These are phyloP conservation scores for Drosophila stalkeri DNA, from an alignment of 2,888 invertebrate species.

Conservation along the genomic window DNA sequence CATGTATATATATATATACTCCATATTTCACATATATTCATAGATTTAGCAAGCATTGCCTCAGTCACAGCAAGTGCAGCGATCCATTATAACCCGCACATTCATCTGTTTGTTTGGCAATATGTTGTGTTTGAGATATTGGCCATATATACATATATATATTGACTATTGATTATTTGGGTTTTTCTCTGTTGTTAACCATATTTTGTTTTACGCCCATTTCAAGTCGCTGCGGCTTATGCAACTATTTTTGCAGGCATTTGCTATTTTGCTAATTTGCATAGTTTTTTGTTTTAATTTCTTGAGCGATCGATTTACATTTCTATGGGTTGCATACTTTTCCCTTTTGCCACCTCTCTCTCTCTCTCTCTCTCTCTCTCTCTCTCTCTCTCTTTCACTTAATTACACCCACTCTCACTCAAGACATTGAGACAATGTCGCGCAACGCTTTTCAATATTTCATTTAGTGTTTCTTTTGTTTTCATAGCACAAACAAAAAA, in stretches of 20 bases:
- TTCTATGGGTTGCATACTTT: constrained; percentile 53
- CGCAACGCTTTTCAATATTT: constrained; percentile 5
- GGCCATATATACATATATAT: no score
- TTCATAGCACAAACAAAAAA: constrained; percentile 24
- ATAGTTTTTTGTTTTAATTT: constrained; percentile 73
- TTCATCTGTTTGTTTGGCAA: constrained; percentile 36
- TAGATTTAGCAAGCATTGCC: constrained; percentile 1
- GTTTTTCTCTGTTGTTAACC: constrained; percentile 22
- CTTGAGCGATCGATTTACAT: constrained; percentile 70
- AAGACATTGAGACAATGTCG: constrained; percentile 25
- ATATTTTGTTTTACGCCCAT: constrained; percentile 46
- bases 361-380: neutral
- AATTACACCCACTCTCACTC: neutral
- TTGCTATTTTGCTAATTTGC: constrained; percentile 64
- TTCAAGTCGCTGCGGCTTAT: constrained; percentile 37
- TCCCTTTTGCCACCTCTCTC: neutral
- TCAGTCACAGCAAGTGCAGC: constrained; percentile 10
- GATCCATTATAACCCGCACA: constrained; percentile 6
- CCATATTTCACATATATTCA: constrained; percentile 6
- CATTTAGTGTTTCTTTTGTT: constrained; percentile 23
- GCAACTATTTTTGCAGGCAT: constrained; percentile 51
- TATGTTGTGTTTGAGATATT: constrained; percentile 16
- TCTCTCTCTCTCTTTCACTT: neutral
- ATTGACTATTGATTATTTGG: constrained; percentile 29
- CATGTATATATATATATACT: neutral